Percentiles rank a stretch among this genome's conserved stretches.
phyloP scores from a whole-genome alignment of 92 coral and sea anemone species.

The Phenganax stokvisi region DNA sequence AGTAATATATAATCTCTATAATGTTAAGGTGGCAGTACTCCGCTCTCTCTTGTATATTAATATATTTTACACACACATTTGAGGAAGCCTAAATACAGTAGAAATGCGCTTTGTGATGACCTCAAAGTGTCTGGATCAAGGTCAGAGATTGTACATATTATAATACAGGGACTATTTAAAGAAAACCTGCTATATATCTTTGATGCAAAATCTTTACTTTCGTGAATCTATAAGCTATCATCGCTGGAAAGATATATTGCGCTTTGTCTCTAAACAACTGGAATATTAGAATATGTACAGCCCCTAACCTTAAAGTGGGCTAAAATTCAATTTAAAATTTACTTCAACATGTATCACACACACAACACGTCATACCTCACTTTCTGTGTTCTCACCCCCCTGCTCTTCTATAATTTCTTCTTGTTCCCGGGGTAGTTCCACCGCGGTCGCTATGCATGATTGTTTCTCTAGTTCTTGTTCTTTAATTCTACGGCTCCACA shows the following conservation, averaged over 20 bases:
- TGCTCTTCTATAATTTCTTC: constrained; percentile 19
- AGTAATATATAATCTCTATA: constrained; percentile 35
- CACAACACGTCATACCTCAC: constrained; percentile 1
- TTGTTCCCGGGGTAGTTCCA: constrained; percentile 7
- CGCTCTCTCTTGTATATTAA: constrained; percentile 2
- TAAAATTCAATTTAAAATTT: too few relatives aligned
- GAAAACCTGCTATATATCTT: too few relatives aligned
- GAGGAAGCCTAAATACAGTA: background rate
- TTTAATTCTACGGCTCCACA: constrained; percentile 81
- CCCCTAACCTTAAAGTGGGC: too few relatives aligned
- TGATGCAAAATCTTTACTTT: too few relatives aligned
- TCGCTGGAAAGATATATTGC: too few relatives aligned
- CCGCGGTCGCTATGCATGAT: background rate
- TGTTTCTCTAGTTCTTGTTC: constrained; percentile 74
- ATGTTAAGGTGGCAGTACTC: background rate
- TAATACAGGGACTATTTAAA: too few relatives aligned
- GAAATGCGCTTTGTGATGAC: background rate
- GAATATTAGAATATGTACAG: too few relatives aligned
- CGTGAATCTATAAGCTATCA: too few relatives aligned
- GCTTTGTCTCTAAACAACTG: too few relatives aligned
- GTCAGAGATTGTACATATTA: too few relatives aligned
- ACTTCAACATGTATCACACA: too few relatives aligned
- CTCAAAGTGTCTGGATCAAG: too few relatives aligned
- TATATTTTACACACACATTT: constrained; percentile 16
- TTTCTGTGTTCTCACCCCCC: background rate